Evolutionary conservation across 1,140 invertebrate genomes (phyloP), one percentile per base, ranked within the genome.

Genomic region (Meloidogyne floridensis): DNA sequence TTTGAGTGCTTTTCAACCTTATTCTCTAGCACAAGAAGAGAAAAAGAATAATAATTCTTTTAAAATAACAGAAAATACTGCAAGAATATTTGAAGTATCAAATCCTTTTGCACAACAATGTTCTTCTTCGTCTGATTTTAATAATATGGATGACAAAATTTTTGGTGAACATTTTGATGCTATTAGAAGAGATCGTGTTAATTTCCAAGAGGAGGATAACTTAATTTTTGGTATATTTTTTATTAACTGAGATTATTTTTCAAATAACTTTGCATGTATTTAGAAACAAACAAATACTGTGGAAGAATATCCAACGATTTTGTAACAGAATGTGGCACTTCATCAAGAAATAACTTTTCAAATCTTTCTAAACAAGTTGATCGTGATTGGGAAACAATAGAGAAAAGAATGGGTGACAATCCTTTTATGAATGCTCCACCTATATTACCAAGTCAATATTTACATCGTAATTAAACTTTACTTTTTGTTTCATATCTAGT

Each of bases 111-210:
- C 87, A 70, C 65, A 79, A 7, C 59, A 43, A 47, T 74, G 51
- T 43, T 59, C 69, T 9, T 77, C 82, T 20, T 51, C 32, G 32
- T 32, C 75, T 13, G 51, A 32, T 4, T 69, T 71, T 51, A 69
- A 69, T 15, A 43, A 79, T 72, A 87, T 87, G 86, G 87, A 87
- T 74, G 86, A 87, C 71, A 81, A 82, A 54, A 77, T 69, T 18
- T 87, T 87, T 69, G 86, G 86, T 0, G 86, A 87, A 76, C 72
- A 85, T n/a, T 87, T 87, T 70, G 86, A 87, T 56, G 77, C 88
- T 71, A 51, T 87, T 18, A 79, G 83, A 73, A 86, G 86, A 71
- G 80, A 69, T 53, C 69, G 75, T 43, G 51, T 77, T n/a, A 11
- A 59, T 9, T 54, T 42, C 11, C 75, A 77, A 54, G 20, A 18